phyloP scores from a whole-genome alignment of 2,113 vertebrate species.

The Pseudopipra pipra region DNA sequence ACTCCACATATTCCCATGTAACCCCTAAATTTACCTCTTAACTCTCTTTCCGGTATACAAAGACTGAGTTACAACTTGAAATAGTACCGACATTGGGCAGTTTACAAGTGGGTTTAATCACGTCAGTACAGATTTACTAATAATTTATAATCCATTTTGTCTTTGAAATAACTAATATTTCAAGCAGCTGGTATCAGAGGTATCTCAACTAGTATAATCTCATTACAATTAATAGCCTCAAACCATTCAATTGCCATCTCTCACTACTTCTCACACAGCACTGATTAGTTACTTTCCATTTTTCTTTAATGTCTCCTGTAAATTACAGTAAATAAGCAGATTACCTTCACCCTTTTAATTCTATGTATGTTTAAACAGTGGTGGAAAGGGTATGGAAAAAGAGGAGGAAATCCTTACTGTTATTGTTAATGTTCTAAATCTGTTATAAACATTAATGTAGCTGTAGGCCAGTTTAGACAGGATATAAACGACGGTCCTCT shows the following conservation, averaged over 20 bases:
- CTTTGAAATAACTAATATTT: constrained; percentile 49
- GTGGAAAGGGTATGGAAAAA: background rate
- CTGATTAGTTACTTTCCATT: background rate
- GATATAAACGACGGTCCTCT: background rate
- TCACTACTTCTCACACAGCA: background rate
- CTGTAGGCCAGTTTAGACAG: constrained; percentile 6
- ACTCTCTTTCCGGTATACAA: background rate
- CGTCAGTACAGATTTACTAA: background rate
- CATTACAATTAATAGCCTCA: constrained; percentile 26
- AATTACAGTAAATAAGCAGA: background rate
- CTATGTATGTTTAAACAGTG: background rate
- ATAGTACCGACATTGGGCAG: background rate
- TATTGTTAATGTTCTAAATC: background rate
- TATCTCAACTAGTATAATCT: constrained; percentile 2
- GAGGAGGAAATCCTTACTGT: background rate
- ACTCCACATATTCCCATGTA: background rate
- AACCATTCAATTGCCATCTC: constrained; percentile 25
- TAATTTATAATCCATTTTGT: constrained; percentile 43
- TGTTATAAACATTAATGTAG: background rate
- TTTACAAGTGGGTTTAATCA: constrained; percentile 33
- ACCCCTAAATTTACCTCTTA: background rate
- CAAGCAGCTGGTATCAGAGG: constrained; percentile 4
- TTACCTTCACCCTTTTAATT: background rate
- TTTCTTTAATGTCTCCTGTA: background rate
- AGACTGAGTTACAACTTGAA: background rate